Conservation (phyloP, 2,113 vertebrate species). For the Rynchops niger region DNA sequence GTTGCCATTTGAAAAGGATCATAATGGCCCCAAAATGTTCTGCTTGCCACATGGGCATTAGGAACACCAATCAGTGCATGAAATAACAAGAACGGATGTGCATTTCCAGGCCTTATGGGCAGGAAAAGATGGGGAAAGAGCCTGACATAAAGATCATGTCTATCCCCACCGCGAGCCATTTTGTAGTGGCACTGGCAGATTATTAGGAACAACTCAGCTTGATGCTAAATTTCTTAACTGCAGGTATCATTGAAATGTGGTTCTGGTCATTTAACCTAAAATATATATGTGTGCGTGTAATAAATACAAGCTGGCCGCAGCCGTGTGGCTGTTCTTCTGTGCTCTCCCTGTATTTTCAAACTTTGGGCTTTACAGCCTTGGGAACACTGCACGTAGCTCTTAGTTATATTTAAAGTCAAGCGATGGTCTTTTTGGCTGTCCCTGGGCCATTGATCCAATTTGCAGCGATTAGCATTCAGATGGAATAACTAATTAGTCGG, state of each 20-base stretch:
- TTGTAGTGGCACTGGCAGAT: not conserved
- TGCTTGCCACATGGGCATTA: not conserved
- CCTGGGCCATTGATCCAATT: slow-evolving; percentile 58
- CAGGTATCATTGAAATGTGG: not conserved
- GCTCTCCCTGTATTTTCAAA: not conserved
- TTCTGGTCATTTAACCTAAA: not conserved
- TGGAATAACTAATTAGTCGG: slow-evolving; percentile 41
- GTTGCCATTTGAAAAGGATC: not conserved
- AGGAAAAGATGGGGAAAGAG: not conserved
- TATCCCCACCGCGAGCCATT: not conserved
- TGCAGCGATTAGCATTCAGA: slow-evolving; percentile 65
- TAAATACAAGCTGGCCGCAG: not conserved
- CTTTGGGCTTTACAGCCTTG: not conserved
- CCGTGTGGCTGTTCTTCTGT: not conserved
- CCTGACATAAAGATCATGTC: not conserved
- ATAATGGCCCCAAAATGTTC: not conserved
- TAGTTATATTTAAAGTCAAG: not conserved
- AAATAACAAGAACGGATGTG: not conserved
- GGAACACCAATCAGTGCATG: not conserved
- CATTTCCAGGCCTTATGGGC: not conserved
- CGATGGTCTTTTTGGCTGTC: not conserved
- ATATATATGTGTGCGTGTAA: not conserved
- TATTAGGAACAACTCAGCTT: not conserved
- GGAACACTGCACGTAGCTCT: not conserved
- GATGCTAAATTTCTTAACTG: not conserved